Evolutionary conservation across 2,888 invertebrate genomes (phyloP).

Genomic region (Tinea pellionella): DNA sequence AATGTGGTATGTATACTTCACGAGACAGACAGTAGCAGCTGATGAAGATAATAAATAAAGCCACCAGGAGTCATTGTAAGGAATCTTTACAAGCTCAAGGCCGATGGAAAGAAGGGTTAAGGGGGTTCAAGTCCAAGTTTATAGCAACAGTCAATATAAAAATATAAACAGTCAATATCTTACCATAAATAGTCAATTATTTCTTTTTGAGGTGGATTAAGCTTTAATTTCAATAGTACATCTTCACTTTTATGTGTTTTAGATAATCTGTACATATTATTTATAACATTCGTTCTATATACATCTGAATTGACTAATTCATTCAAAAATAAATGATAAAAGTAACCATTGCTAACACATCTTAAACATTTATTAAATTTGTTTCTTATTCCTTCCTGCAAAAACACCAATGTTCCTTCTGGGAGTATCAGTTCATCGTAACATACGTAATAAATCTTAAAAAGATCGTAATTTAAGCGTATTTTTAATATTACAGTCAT

Average conservation of each 20-base stretch:
- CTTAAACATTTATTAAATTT: constrained; percentile 26
- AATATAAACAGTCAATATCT: constrained; percentile 21
- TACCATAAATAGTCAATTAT: constrained; percentile 79
- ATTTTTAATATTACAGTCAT: constrained; percentile 3
- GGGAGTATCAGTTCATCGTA: constrained; percentile 35
- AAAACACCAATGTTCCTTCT: constrained; percentile 25
- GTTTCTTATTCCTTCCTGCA: constrained; percentile 21
- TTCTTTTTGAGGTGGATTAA: constrained; percentile 70
- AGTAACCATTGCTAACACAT: constrained; percentile 34
- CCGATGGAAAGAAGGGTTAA: too few relatives aligned
- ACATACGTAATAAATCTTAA: constrained; percentile 39
- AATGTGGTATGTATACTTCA: too few relatives aligned
- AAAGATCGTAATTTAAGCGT: constrained; percentile 23
- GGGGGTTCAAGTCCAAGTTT: too few relatives aligned
- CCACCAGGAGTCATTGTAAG: too few relatives aligned
- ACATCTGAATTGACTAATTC: constrained; percentile 40
- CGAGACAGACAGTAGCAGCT: too few relatives aligned
- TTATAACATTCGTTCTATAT: constrained; percentile 40
- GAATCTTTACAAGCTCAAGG: too few relatives aligned
- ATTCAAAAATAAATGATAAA: constrained; percentile 44
- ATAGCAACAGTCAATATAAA: neutral
- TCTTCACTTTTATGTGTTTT: constrained; percentile 31
- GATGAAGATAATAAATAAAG: too few relatives aligned
- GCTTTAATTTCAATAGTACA: constrained; percentile 50
- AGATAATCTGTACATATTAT: constrained; percentile 32